These are phyloP conservation scores for Spodoptera littoralis DNA, from an alignment of 2,888 invertebrate species.

Conservation along the genomic window DNA sequence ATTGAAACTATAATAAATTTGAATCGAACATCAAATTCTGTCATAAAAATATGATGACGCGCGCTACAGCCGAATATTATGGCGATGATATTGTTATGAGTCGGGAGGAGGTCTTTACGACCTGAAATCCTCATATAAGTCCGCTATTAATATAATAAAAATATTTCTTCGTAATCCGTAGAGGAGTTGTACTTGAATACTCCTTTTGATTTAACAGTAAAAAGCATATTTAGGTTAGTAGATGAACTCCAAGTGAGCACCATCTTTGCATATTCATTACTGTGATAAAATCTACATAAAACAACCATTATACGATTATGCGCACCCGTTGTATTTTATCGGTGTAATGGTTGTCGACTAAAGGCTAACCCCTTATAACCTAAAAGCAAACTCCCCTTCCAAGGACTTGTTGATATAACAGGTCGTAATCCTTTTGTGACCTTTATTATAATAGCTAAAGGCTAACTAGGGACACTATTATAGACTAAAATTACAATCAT, in stretches of 20 bases:
- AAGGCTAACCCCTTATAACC: not conserved
- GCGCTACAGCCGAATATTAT: conserved; percentile 27
- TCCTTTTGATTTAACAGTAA: conserved; percentile 20
- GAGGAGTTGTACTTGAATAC: not conserved
- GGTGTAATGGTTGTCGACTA: conserved; percentile 19
- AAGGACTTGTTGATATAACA: conserved; percentile 2
- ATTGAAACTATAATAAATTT: conserved; percentile 36
- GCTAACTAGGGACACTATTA: no score
- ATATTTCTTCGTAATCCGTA: conserved; percentile 18
- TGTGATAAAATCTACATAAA: conserved; percentile 42
- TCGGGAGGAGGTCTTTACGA: conserved; percentile 21
- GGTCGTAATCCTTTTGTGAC: not conserved
- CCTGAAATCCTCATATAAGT: conserved; percentile 30
- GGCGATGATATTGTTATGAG: conserved; percentile 37
- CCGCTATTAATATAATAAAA: conserved; percentile 39
- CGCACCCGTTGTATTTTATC: conserved; percentile 22
- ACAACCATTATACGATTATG: conserved; percentile 20
- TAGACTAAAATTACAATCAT: no score
- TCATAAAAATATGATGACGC: conserved; percentile 44
- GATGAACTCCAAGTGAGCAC: not conserved
- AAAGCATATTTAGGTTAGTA: no score
- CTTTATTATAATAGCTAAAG: no score
- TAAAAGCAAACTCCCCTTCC: not conserved
- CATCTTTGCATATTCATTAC: conserved; percentile 27
- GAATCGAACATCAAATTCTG: conserved; percentile 28